Evolutionary conservation across 1,140 invertebrate genomes (phyloP), one percentile per base, ranked within the genome.

Genomic region (Pinna nobilis): DNA sequence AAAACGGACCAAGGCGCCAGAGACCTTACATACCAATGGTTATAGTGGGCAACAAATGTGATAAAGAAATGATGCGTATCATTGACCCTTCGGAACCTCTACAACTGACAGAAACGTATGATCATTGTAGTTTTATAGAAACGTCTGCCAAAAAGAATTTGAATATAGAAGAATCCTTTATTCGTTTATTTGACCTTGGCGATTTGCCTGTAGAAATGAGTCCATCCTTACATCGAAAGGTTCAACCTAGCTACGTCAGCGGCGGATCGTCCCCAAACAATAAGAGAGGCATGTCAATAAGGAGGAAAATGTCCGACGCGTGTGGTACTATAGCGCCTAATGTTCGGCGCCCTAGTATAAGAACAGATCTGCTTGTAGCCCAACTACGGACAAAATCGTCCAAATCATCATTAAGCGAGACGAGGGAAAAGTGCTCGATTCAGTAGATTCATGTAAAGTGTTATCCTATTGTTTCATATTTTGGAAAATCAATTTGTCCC

Each of bases 181-280:
- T 94, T 83, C 93, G 94, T 74, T 90, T 96, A 4, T 96, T 96
- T 86, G 91, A 93, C 47, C 91, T 94, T 11, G 94, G 94, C 9
- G 94, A 94, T 82, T 88, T 96, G 61, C 95, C 95, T 1, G 86
- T 94, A 79, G 95, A 96, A 90, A 96, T 96, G 95, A 94, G 94
- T n/a, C 94, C 95, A 0, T 95, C 95, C 82, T 93, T 94, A 82
- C 94, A 96, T 85, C 93, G 88, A 61, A 84, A 84, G 69, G 84
- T 89, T 7, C 80, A 84, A 51, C 84, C 88, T 15, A 78, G 76
- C 4, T 88, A 88, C 55, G 77, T 82, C 0, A 76, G 81, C 20
- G 71, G 78, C 32, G 72, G 71, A 11, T 37, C 55, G 1, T 67
- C 67, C 18, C 72, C 71, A 49, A 71, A 74, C 28, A 70, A 79